Percentiles rank a stretch among this genome's conserved stretches.
These are phyloP conservation scores for Geotrypetes seraphini DNA, from an alignment of 2,797 vertebrate species.

Conservation along the genomic window DNA sequence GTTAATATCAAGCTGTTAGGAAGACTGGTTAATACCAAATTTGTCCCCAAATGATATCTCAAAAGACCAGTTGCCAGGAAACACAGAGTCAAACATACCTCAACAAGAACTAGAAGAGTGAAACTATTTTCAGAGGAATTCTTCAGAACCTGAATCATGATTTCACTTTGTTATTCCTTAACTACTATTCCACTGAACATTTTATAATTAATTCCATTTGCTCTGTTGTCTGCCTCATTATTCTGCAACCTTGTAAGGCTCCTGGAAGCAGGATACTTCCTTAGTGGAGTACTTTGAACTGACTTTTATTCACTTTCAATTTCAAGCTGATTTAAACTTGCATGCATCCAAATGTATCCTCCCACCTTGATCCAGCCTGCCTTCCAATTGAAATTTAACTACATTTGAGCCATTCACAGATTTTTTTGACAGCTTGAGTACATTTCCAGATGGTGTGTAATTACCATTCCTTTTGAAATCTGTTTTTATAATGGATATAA, in stretches of 20 bases:
- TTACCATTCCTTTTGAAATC: constrained; percentile 40
- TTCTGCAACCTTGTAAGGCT: constrained; percentile 10
- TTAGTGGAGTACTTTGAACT: constrained; percentile 20
- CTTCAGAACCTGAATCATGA: constrained; percentile 10
- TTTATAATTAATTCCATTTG: constrained; percentile 17
- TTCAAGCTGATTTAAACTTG: constrained; percentile 18
- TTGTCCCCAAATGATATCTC: constrained; percentile 26
- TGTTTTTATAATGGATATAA: constrained; percentile 36
- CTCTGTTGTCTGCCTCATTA: constrained; percentile 25
- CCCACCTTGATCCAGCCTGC: constrained; percentile 19
- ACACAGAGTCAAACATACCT: constrained; percentile 2
- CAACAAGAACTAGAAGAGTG: not conserved
- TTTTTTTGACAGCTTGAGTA: constrained; percentile 32
- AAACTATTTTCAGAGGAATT: constrained; percentile 10
- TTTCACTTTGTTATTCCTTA: not conserved
- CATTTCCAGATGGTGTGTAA: constrained; percentile 34
- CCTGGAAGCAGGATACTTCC: constrained; percentile 21
- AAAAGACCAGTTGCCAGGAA: constrained; percentile 39
- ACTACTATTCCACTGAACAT: not conserved
- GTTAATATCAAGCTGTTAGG: constrained; percentile 33
- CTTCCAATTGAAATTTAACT: constrained; percentile 27
- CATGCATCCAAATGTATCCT: constrained; percentile 14
- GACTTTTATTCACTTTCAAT: constrained; percentile 9
- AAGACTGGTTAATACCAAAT: constrained; percentile 39
- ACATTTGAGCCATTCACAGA: constrained; percentile 16